These are phyloP conservation scores for Leptodirus hochenwartii DNA, from an alignment of 2,888 invertebrate genomes.

Conservation along the genomic window DNA sequence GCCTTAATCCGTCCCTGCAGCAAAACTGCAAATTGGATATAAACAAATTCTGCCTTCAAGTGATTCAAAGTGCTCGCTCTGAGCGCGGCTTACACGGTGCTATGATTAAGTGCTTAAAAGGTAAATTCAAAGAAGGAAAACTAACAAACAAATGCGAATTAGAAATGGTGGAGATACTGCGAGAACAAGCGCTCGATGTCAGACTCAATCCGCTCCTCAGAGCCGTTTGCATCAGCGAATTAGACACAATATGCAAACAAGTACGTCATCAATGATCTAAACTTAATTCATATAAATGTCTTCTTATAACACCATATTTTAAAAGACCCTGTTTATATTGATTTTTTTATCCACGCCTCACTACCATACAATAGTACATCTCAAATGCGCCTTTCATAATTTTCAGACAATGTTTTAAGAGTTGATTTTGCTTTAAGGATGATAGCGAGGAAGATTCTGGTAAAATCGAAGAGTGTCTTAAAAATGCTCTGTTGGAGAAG, in stretches of 20 bases:
- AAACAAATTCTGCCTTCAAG: constrained; percentile 34
- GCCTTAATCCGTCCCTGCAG: constrained; percentile 72
- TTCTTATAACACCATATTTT: no score
- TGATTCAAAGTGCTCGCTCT: constrained; percentile 29
- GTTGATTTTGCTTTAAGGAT: no score
- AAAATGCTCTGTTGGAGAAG: constrained; percentile 57
- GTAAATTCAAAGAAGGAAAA: constrained; percentile 55
- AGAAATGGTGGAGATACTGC: constrained; percentile 63
- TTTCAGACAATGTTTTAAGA: no score
- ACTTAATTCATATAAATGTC: no score
- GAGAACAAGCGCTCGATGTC: constrained; percentile 81
- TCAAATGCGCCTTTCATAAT: no score
- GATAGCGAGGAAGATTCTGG: constrained; percentile 7
- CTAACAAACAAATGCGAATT: constrained; percentile 60
- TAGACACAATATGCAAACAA: constrained; percentile 42
- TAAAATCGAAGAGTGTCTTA: constrained; percentile 76
- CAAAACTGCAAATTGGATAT: constrained; percentile 70
- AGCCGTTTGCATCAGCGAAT: constrained; percentile 59
- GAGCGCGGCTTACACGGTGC: constrained; percentile 69
- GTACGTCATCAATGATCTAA: no score
- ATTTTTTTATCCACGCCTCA: no score
- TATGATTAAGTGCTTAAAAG: constrained; percentile 67
- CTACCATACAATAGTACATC: no score
- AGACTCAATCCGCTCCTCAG: constrained; percentile 76
- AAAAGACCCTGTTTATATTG: no score